A percentile compares a stretch with the other conserved stretches of the same genome.
Evolutionary conservation across 2,888 invertebrate species (phyloP).

Genomic region (Nemotelus nigrinus): DNA sequence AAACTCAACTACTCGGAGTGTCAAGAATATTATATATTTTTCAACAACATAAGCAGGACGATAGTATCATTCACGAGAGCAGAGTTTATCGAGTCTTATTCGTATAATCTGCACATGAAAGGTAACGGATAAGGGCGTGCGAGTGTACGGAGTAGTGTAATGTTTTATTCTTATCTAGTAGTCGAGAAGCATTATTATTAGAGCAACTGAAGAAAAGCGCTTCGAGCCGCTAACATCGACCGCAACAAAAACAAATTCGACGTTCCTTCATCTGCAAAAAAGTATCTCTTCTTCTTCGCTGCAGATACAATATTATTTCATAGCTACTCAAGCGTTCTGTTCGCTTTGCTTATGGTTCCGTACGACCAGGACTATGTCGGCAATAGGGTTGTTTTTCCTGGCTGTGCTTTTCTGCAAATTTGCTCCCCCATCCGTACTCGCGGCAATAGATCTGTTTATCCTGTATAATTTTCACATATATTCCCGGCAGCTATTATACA

Average conservation of each 20-base stretch:
- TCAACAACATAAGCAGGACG: neutral
- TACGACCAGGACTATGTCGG: neutral
- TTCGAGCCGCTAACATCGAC: conserved; percentile 9
- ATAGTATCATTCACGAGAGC: neutral
- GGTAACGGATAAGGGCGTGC: conserved; percentile 25
- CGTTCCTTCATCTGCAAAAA: conserved; percentile 40
- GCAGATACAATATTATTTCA: conserved; percentile 13
- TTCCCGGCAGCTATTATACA: conserved; percentile 51
- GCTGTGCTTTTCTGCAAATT: neutral
- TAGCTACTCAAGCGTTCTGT: conserved; percentile 14
- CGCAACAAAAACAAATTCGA: conserved; percentile 27
- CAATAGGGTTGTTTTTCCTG: conserved; percentile 33
- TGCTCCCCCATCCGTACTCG: conserved; percentile 16
- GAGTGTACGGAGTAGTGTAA: conserved; percentile 23
- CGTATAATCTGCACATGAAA: conserved; percentile 48
- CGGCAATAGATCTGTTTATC: conserved; percentile 49
- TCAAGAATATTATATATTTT: neutral
- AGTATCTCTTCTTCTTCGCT: conserved; percentile 39
- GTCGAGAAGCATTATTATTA: conserved; percentile 34
- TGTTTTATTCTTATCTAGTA: conserved; percentile 48
- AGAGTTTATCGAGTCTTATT: conserved; percentile 41
- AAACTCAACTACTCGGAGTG: neutral
- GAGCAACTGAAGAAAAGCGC: conserved; percentile 1
- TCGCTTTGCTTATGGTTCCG: conserved; percentile 35
- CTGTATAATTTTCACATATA: conserved; percentile 52